These are phyloP conservation scores for Apantesis nais DNA, from an alignment of 2,888 invertebrate species.

Conservation along the genomic window DNA sequence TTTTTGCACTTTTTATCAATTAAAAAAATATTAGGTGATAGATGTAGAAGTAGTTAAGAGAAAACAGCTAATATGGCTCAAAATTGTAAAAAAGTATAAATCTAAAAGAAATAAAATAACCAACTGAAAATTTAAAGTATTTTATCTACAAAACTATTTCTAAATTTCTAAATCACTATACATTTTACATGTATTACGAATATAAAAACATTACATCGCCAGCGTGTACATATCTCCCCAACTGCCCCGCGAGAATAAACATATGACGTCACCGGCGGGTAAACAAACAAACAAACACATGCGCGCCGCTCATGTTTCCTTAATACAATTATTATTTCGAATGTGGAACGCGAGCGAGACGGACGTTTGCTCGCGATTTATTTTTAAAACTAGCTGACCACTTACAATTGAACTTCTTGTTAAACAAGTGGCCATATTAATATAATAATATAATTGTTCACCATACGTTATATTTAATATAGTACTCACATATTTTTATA, in stretches of 20 bases:
- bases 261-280: constrained; percentile 85
- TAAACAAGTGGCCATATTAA: constrained; percentile 4
- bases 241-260: constrained; percentile 82
- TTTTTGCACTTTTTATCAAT: too few species aligned
- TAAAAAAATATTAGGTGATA: too few species aligned
- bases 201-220: constrained; percentile 27
- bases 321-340: constrained; percentile 86
- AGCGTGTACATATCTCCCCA: constrained; percentile 51
- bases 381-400: constrained; percentile 47
- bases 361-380: constrained; percentile 60
- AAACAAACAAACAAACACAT: constrained; percentile 87
- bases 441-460: constrained; percentile 1
- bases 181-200: neutral
- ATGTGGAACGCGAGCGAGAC: constrained; percentile 77
- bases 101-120: neutral
- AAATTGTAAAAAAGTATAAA: too few species aligned
- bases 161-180: constrained; percentile 4
- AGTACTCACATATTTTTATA: neutral
- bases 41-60: too few species aligned
- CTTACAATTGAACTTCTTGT: constrained; percentile 38
- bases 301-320: constrained; percentile 86
- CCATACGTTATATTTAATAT: neutral
- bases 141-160: neutral
- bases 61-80: too few species aligned
- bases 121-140: neutral